These are phyloP conservation scores for Sicus ferrugineus DNA, from an alignment of 2,888 invertebrate genomes.

Conservation along the genomic window DNA sequence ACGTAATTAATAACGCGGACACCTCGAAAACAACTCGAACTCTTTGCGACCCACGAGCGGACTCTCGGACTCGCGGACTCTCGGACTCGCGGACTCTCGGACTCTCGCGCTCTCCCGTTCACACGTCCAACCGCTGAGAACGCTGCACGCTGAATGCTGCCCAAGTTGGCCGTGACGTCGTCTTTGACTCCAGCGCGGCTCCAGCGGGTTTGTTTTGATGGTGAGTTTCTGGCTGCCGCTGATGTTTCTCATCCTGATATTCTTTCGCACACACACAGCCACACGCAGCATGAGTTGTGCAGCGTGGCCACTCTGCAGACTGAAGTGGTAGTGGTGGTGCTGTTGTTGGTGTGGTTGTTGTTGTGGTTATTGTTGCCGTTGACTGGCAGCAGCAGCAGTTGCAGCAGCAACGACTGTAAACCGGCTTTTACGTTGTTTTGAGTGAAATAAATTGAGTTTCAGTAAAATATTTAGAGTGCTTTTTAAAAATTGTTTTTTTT, in stretches of 20 bases:
- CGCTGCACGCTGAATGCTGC: slow-evolving; percentile 28
- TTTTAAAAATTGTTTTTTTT: neutral
- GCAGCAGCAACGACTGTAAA: neutral
- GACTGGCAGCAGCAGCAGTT: too few species aligned
- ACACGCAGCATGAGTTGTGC: slow-evolving; percentile 6
- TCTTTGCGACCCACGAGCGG: too few species aligned
- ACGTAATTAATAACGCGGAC: too few species aligned
- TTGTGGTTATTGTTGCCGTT: neutral
- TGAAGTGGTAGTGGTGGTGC: neutral
- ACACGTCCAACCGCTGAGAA: slow-evolving; percentile 27
- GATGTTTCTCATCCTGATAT: slow-evolving; percentile 10
- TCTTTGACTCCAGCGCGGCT: neutral
- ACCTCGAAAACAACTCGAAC: too few species aligned
- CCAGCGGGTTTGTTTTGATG: slow-evolving; percentile 25
- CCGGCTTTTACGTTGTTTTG: slow-evolving; percentile 19
- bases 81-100: too few species aligned
- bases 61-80: neutral
- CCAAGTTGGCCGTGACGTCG: neutral
- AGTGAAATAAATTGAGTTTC: slow-evolving; percentile 8
- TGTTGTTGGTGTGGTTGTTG: neutral
- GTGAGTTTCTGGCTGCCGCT: slow-evolving; percentile 23
- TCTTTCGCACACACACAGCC: neutral
- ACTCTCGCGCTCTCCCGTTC: slow-evolving; percentile 4
- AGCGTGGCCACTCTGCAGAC: slow-evolving; percentile 2
- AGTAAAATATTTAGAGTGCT: neutral